Conservation (phyloP, 2,797 vertebrate species). For the Sebastes iracundus region DNA sequence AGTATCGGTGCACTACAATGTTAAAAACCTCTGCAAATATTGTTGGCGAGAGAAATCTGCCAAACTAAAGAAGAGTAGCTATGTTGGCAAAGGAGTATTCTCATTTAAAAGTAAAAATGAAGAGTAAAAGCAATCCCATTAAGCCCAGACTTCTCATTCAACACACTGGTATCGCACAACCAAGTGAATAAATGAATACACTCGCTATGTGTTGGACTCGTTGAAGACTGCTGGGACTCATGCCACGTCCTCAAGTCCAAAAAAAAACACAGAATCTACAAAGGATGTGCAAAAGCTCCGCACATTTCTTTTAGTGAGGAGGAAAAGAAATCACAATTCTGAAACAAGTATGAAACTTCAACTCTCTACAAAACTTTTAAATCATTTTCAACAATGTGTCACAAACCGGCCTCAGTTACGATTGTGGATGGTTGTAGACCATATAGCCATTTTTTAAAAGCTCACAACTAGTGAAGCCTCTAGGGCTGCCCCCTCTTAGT, state of each 20-base stretch:
- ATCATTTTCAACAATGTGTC: not conserved
- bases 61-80: conserved; percentile 45
- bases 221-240: conserved; percentile 41
- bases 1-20: conserved; percentile 9
- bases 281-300: not conserved
- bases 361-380: not conserved
- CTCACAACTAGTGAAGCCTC: not conserved
- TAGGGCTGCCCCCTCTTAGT: not conserved
- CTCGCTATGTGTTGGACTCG: conserved; percentile 37
- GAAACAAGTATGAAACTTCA: not conserved
- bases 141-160: conserved; percentile 37
- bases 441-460: not conserved
- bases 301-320: not conserved
- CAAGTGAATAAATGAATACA: conserved; percentile 60
- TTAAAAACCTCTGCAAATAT: conserved; percentile 31
- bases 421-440: not conserved
- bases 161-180: conserved; percentile 40
- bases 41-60: conserved; percentile 30
- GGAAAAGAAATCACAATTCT: not conserved
- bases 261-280: conserved; percentile 23
- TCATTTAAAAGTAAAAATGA: conserved; percentile 63
- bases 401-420: not conserved
- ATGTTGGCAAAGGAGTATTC: conserved; percentile 41
- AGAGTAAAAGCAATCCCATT: conserved; percentile 47
- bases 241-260: conserved; percentile 38